A percentile compares a stretch with the other conserved stretches of the same genome.
phyloP scores from a whole-genome alignment of 92 coral and sea anemone species.

The Diadumene lineata region DNA sequence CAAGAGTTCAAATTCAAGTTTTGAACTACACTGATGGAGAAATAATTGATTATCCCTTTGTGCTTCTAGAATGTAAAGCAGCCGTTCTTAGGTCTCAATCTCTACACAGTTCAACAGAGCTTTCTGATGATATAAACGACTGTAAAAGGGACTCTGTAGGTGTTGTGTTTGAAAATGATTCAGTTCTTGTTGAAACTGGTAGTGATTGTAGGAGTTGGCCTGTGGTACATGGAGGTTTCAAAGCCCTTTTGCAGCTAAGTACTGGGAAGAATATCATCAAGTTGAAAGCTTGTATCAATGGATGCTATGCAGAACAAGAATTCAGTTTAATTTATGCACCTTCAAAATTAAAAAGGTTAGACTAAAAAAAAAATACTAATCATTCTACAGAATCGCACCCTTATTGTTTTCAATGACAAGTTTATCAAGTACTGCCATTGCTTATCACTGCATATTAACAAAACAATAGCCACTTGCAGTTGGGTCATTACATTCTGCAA shows the following conservation, averaged over 20 bases:
- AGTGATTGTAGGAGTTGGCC: constrained; percentile 69
- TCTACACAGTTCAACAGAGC: neutral
- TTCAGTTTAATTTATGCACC: constrained; percentile 48
- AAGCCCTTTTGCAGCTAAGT: constrained; percentile 60
- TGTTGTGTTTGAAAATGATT: neutral
- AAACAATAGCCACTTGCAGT: too few species aligned
- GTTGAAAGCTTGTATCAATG: constrained; percentile 35
- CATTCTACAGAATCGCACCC: too few species aligned
- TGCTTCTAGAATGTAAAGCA: constrained; percentile 65
- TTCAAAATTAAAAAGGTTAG: constrained; percentile 57
- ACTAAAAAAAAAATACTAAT: too few species aligned
- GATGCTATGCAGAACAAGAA: constrained; percentile 21
- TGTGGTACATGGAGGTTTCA: constrained; percentile 65
- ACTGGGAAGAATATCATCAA: constrained; percentile 66
- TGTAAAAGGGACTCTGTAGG: neutral
- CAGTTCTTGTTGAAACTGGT: constrained; percentile 46
- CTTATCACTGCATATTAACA: too few species aligned
- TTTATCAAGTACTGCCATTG: too few species aligned
- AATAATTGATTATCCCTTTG: constrained; percentile 70
- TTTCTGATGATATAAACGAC: neutral
- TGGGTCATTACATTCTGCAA: too few species aligned
- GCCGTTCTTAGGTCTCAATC: neutral
- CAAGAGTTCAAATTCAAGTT: constrained; percentile 7
- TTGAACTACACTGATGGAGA: constrained; percentile 60
- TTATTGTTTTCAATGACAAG: too few species aligned